Evolutionary conservation across 2,797 vertebrate genomes (phyloP), one percentile per base, ranked within the genome.

Genomic region (Eospalax fontanierii): DNA sequence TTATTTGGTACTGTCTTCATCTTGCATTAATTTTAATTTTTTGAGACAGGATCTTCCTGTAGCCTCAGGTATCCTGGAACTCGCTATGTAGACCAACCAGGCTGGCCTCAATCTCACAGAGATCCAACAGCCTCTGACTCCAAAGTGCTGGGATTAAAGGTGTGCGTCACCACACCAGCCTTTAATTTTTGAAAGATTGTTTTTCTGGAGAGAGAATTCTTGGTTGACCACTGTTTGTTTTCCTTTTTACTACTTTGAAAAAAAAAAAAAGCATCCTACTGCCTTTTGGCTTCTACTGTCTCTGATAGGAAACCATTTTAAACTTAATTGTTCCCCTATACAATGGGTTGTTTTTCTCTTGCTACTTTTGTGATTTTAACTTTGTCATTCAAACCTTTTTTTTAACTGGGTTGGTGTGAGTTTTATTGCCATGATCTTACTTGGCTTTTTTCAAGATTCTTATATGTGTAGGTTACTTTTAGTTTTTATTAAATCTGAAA

Each of bases 371-470:
- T 91, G 8, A 93, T 89, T 84, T 95, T 68, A 87, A 50, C 24
- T 74, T 81, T 88, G 26, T 87, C 16, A n/a, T 96, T 96, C 78
- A 3, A 92, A 5, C 66, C 75, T 30, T 63, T 54, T 93, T 91
- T 87, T 96, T 83, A 33, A 74, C 80, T 38, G 78, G n/a, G 28
- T 73, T 57, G 15, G 21, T 85, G 38, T 96, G 2, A 3, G 66
- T 88, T 16, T 80, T 83, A 40, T 95, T 89, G 33, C 5, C 26
- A 81, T 96, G 91, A 70, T 82, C 14, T 81, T 89, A 43, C 18
- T 86, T 87, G 38, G n/a, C 74, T 5, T 86, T 90, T 46, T 38
- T 84, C 73, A 24, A 65, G 83, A 57, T 65, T 81, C 30, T 81
- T 70, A 26, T 73, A 66, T 78, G 19, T 94, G 12, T 81, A 83